Base-by-base conservation (phyloP, 2,888 invertebrate genomes). In the Lasioglossum malachurum region DNA sequence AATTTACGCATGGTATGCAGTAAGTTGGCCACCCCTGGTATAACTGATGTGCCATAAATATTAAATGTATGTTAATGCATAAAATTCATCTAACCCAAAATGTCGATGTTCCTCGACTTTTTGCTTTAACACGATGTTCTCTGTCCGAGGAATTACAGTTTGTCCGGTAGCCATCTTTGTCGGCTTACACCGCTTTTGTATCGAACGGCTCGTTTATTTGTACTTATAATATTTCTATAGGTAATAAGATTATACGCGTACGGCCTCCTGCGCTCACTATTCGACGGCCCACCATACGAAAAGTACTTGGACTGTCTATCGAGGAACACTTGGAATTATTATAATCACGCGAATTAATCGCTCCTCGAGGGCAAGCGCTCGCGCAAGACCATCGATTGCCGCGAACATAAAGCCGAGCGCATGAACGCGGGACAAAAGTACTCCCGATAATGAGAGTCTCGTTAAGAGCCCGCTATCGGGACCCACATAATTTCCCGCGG, bases 371-470 rank as follows among this genome's bases (percentile, higher is more conserved):
- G 46, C 64, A 69, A 27, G 16, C 46, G n/a, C 31, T 53, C 31
- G 19, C 10, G 23, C 49, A 19, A 12, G 38, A 38, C 14, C 14
- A 8, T 23, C 31, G 44, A 35, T 74, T 64, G 41, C 69, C 31
- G n/a, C 35, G 60, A 75, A 60, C 60, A 19, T 5, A 31, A 16
- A 46, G 31, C 38, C 53, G 16, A 44, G 16, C 10, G 35, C 23
- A 16, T 10, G 60, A 10, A 44, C 72, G 35, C 19, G 14, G 60
- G 69, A 81, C 83, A 73, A 83, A 83, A 82, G 83, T 64, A 83
- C 35, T 76, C 14, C 44, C 8, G 83, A 67, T 84, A 84, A 84
- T 77, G 76, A 84, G 83, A 77, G 67, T 74, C 84, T 84, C 84
- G 84, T 84, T 84, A 84, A 69, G 84, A 71, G 60, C 67, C 53